Percentiles rank a stretch among this genome's conserved stretches.
Conservation (phyloP, 2,113 vertebrate species). For the Bujurquina vittata region DNA sequence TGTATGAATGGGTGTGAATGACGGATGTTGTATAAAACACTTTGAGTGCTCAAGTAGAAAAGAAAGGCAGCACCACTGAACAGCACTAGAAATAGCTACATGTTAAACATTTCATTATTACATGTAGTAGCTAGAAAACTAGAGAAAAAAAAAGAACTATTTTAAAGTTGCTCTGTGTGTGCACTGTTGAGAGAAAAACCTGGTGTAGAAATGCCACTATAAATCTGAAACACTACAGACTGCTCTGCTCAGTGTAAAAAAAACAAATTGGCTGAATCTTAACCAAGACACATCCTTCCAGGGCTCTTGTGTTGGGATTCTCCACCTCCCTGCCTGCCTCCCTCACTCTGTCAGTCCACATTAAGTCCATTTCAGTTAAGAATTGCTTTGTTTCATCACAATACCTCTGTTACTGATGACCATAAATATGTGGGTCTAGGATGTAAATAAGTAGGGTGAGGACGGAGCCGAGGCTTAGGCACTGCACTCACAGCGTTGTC, state of each 20-base stretch:
- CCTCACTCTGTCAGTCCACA: neutral
- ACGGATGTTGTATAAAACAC: too few species aligned
- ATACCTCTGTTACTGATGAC: neutral
- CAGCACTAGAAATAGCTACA: neutral
- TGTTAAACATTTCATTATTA: neutral
- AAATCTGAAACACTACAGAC: neutral
- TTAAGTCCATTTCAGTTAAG: neutral
- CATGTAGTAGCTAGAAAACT: neutral
- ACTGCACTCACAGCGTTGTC: neutral
- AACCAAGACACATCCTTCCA: neutral
- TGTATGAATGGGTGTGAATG: too few species aligned
- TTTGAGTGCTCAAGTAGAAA: too few species aligned
- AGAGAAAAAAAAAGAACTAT: neutral
- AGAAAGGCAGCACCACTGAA: too few species aligned
- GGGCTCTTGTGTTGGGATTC: neutral
- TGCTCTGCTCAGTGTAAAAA: neutral
- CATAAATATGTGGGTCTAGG: neutral
- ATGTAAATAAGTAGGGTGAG: neutral
- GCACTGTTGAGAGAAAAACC: neutral
- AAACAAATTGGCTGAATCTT: neutral
- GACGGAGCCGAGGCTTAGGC: neutral
- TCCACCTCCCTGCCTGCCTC: neutral
- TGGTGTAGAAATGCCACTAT: neutral
- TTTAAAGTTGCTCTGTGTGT: neutral
- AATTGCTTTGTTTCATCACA: neutral